Conservation (phyloP, 2,113 vertebrate genomes). For the Morone chrysops region DNA sequence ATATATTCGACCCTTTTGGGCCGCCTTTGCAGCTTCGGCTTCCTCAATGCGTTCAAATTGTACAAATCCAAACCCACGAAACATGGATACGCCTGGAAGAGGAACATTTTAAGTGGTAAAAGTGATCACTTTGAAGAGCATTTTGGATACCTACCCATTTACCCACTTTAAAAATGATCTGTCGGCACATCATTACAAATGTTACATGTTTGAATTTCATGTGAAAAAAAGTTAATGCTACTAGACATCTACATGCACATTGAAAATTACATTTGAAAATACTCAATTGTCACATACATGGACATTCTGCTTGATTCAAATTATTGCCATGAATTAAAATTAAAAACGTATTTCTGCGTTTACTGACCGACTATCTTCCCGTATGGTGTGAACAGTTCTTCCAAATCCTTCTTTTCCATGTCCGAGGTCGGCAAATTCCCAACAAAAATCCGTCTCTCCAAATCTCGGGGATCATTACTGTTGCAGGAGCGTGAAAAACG, state of each 20-base stretch:
- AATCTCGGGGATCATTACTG: constrained; percentile 89
- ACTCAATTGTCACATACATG: constrained; percentile 7
- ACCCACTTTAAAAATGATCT: background rate
- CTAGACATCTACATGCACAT: constrained; percentile 19
- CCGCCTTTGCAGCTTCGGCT: constrained; percentile 90
- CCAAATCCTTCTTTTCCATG: constrained; percentile 91
- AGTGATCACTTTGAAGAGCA: constrained; percentile 47
- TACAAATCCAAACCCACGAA: constrained; percentile 92
- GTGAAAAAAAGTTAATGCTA: background rate
- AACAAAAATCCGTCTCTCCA: constrained; percentile 93
- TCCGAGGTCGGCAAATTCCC: constrained; percentile 91
- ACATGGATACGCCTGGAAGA: constrained; percentile 91
- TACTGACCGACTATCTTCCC: constrained; percentile 91
- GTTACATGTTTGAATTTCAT: constrained; percentile 33
- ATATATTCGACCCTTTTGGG: constrained; percentile 91
- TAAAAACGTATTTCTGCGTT: constrained; percentile 52
- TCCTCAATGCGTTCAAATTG: constrained; percentile 91
- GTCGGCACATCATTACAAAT: constrained; percentile 2
- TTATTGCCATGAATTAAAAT: constrained; percentile 26
- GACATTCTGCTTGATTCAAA: constrained; percentile 4
- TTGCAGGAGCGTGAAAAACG: constrained; percentile 81
- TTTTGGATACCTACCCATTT: constrained; percentile 44
- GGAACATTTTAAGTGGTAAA: constrained; percentile 82
- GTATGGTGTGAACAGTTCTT: constrained; percentile 89
- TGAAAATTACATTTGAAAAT: background rate